These are phyloP conservation scores for Diceros bicornis DNA, from an alignment of 2,797 vertebrate species.

Conservation along the genomic window DNA sequence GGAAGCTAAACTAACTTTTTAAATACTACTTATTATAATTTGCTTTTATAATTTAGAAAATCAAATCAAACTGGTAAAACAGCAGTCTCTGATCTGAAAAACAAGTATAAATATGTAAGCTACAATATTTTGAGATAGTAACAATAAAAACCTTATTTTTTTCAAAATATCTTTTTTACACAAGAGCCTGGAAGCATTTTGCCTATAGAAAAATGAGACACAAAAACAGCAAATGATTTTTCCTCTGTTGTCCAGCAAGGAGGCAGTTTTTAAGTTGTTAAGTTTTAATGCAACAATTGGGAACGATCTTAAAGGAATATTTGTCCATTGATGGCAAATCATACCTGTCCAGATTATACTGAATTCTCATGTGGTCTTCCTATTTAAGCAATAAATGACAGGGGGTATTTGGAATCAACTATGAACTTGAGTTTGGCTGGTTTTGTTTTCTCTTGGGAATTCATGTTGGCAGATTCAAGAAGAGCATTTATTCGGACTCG, in stretches of 20 bases:
- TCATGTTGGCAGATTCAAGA: not conserved
- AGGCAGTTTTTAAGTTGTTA: not conserved
- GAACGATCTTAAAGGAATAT: not conserved
- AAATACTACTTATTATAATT: not conserved
- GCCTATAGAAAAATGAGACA: not conserved
- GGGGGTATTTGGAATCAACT: not conserved
- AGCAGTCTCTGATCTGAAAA: constrained; percentile 14
- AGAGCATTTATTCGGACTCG: not conserved
- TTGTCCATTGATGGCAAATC: not conserved
- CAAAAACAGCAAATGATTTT: not conserved
- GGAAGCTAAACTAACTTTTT: not conserved
- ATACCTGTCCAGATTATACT: not conserved
- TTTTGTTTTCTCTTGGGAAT: constrained; percentile 25
- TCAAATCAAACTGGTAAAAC: not conserved
- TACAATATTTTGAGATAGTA: not conserved
- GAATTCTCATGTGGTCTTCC: not conserved
- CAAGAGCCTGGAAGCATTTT: not conserved
- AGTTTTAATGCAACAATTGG: constrained; percentile 27
- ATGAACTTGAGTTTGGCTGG: not conserved
- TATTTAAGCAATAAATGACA: not conserved
- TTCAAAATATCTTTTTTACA: not conserved
- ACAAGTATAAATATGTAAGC: not conserved
- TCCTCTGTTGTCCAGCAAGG: not conserved
- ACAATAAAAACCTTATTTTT: not conserved
- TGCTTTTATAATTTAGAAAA: constrained; percentile 52